phyloP scores from a whole-genome alignment of 2,113 vertebrate genomes.

The Neolamprologus modestus region DNA sequence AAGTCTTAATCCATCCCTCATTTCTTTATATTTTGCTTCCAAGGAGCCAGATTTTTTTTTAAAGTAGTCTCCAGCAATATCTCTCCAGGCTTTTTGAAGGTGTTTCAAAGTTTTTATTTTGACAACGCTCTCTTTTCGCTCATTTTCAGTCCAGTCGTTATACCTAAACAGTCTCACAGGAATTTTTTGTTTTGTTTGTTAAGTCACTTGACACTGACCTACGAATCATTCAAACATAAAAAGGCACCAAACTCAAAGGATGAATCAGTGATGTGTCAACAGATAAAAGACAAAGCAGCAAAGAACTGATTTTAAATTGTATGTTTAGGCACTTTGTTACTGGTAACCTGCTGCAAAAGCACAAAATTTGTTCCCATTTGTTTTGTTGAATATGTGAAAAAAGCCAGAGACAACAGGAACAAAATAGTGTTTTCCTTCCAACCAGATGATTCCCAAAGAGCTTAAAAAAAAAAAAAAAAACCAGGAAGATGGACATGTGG shows the following conservation, averaged over 20 bases:
- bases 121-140: background rate
- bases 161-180: background rate
- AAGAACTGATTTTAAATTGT: background rate
- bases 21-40: background rate
- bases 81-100: background rate
- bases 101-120: background rate
- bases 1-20: background rate
- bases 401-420: background rate
- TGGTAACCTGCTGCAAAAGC: background rate
- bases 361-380: background rate
- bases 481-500: background rate
- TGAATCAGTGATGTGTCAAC: background rate
- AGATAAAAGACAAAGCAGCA: background rate
- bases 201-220: background rate
- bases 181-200: background rate
- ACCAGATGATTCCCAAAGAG: background rate
- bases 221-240: background rate
- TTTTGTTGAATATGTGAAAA: background rate
- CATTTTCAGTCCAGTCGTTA: background rate
- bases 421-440: background rate
- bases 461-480: background rate
- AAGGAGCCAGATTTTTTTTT: background rate
- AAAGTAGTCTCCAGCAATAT: background rate
- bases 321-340: background rate
- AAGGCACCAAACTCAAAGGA: background rate